Evolutionary conservation across 2,888 invertebrate species (phyloP).

Genomic region (Ormyrus thymus): DNA sequence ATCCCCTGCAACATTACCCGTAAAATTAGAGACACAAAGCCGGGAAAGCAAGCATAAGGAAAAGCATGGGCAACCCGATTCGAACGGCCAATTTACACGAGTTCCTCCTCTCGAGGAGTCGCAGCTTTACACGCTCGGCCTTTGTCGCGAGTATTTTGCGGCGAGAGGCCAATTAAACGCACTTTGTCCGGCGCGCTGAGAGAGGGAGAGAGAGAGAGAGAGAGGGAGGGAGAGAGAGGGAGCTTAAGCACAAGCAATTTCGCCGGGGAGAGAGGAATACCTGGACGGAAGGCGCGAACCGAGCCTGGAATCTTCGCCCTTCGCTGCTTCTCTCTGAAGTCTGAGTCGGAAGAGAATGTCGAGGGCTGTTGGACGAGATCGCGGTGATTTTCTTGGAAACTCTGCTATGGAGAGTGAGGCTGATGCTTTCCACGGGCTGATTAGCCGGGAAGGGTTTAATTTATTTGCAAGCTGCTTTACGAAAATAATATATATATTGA

Average conservation of each 20-base stretch:
- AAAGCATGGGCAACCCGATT: conserved; percentile 22
- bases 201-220: neutral
- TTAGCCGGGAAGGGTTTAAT: too few species aligned
- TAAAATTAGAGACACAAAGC: neutral
- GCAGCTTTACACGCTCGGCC: conserved; percentile 11
- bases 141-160: conserved; percentile 18
- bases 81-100: conserved; percentile 48
- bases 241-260: conserved; percentile 44
- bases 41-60: neutral
- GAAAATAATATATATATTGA: too few species aligned
- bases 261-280: neutral
- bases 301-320: conserved; percentile 15
- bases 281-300: conserved; percentile 6
- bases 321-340: too few species aligned
- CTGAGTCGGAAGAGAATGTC: too few species aligned
- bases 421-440: too few species aligned
- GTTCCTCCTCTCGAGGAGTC: conserved; percentile 38
- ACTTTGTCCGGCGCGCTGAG: conserved; percentile 43
- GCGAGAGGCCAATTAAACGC: conserved; percentile 51
- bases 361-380: too few species aligned
- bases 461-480: too few species aligned
- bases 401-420: too few species aligned
- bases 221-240: neutral
- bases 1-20: too few species aligned
- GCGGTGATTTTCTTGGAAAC: too few species aligned